Conservation (phyloP, 2,888 invertebrate species). For the Volucella inflata region DNA sequence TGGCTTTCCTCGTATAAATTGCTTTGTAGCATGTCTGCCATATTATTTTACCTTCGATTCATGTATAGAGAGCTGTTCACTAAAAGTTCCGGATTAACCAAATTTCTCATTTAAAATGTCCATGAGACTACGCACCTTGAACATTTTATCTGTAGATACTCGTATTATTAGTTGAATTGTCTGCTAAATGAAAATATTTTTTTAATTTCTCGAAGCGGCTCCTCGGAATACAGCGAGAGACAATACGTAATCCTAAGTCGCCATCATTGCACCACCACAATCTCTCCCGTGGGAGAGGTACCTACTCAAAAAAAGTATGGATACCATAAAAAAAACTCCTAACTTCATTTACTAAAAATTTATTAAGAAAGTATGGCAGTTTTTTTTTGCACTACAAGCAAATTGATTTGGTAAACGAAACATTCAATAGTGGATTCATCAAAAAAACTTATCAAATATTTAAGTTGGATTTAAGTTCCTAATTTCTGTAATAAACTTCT, state of each 20-base stretch:
- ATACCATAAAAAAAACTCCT: neutral
- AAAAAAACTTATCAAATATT: neutral
- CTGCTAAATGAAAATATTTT: neutral
- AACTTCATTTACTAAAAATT: neutral
- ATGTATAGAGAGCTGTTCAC: neutral
- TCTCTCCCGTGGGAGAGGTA: neutral
- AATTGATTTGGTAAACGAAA: neutral
- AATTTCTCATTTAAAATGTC: slow-evolving; percentile 6
- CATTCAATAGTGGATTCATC: neutral
- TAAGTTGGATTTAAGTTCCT: neutral
- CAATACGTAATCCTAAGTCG: neutral
- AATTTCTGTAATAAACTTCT: neutral
- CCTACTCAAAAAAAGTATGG: neutral
- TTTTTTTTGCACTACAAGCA: neutral
- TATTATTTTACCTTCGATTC: neutral
- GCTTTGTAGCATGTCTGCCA: neutral
- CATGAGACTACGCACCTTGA: neutral
- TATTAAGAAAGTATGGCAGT: neutral
- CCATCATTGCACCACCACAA: neutral
- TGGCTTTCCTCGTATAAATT: neutral
- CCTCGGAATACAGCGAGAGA: neutral
- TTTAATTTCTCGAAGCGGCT: neutral
- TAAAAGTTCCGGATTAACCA: neutral
- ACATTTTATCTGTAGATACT: neutral
- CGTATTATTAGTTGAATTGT: slow-evolving; percentile 7